Conservation (phyloP, 2,888 invertebrate genomes). For the Dasypolia templi region DNA sequence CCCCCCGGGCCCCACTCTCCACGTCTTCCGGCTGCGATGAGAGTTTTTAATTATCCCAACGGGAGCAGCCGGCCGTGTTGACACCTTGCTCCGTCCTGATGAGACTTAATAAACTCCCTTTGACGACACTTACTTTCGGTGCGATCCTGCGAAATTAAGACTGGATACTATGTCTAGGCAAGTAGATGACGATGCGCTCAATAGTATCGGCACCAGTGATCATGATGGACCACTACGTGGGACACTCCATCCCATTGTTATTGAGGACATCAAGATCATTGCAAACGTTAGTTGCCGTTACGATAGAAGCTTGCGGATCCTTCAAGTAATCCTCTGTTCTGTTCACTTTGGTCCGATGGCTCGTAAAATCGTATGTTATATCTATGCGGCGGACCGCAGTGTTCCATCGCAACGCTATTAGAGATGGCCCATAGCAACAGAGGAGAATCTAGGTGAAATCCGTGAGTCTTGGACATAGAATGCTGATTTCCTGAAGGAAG, state of each 20-base stretch:
- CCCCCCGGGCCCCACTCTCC: conserved; percentile 57
- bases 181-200: conserved; percentile 22
- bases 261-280: conserved; percentile 41
- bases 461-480: conserved; percentile 32
- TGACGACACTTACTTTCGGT: conserved; percentile 57
- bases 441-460: conserved; percentile 50
- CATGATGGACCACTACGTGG: conserved; percentile 33
- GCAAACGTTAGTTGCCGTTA: conserved; percentile 33
- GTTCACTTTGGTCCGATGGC: conserved; percentile 42
- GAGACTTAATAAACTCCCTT: conserved; percentile 71
- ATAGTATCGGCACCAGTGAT: conserved; percentile 44
- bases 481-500: conserved; percentile 63
- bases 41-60: conserved; percentile 88
- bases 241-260: conserved; percentile 44
- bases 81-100: conserved; percentile 78
- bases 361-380: conserved; percentile 60
- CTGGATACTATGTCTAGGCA: conserved; percentile 16
- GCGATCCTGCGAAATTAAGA: conserved; percentile 49
- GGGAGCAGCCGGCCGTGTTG: conserved; percentile 76
- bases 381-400: conserved; percentile 39
- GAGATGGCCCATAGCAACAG: conserved; percentile 48
- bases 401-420: conserved; percentile 40
- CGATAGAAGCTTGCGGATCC: conserved; percentile 29
- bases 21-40: conserved; percentile 75
- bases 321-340: conserved; percentile 56